Base-by-base conservation (phyloP, 2,113 vertebrate genomes). In the Heterotis niloticus region DNA sequence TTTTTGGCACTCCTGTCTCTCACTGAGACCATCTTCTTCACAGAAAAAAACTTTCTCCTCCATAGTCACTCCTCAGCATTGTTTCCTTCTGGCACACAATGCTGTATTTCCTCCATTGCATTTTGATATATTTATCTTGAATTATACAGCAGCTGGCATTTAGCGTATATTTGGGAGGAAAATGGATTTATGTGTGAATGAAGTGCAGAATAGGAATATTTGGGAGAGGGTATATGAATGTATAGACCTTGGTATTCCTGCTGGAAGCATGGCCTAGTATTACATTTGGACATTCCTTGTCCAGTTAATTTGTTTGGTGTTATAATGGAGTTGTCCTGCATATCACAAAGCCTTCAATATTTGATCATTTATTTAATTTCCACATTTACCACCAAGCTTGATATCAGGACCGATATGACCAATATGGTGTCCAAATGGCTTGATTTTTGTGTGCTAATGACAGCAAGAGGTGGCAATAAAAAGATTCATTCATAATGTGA, bases 311-410 rank as follows among this genome's bases (percentile, higher is more conserved):
- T 76, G n/a, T 79, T 83, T 81, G 77, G 78, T 78, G 87, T 16
- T 0, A 24, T 60, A 60, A 9, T 62, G 28, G 18, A 82, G 51
- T 82, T 78, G 54, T 83, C 73, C 76, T 86, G 57, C 85, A 76
- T 75, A 82, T 84, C 87, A 72, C 78, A 78, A 82, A 86, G 82
- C 82, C 71, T 84, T 51, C 51, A 83, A 76, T 80, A 77, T 59
- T 80, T 82, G 70, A 79, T 2, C 81, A 56, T 54, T 76, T 60
- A 34, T 23, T 65, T 72, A 20, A 67, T 44, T 12, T 85, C 82
- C 26, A 77, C 71, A 78, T 64, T 75, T 81, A 85, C 17, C 44
- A 5, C 18, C 16, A 60, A 34, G 12, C 10, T 56, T 18, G 23
- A 64, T 68, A 64, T 76, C 54, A 13, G 34, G 34, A 71, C 20